These are phyloP conservation scores for Chaetodon trifascialis DNA, from an alignment of 2,113 vertebrate species.

Conservation along the genomic window DNA sequence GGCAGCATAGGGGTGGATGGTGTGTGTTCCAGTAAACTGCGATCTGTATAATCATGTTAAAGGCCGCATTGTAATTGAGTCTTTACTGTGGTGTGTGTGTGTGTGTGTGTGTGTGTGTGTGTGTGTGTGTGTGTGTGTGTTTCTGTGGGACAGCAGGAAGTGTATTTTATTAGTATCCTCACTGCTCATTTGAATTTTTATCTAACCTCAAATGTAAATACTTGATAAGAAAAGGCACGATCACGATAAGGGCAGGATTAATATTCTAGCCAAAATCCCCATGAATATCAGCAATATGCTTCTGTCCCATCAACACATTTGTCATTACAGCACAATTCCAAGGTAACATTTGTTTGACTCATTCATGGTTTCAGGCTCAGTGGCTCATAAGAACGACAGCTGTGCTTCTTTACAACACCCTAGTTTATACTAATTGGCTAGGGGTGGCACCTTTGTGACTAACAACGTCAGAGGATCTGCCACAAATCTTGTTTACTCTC, in stretches of 20 bases:
- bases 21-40: not conserved
- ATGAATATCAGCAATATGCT: not conserved
- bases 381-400: not conserved
- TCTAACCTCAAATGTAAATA: not conserved
- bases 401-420: constrained; percentile 13
- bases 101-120: not conserved
- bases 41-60: not conserved
- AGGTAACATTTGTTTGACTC: not conserved
- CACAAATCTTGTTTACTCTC: constrained; percentile 16
- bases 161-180: not conserved
- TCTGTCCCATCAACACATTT: not conserved
- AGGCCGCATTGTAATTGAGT: constrained; percentile 11
- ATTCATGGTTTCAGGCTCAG: not conserved
- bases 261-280: not conserved
- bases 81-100: constrained; percentile 8
- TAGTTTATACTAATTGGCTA: constrained; percentile 10
- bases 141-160: not conserved
- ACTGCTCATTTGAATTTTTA: not conserved
- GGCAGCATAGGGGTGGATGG: constrained; percentile 20
- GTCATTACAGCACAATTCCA: not conserved
- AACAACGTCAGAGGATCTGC: constrained; percentile 32
- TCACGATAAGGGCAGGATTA: no score
- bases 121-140: not conserved
- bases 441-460: not conserved
- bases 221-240: no score